Base-by-base conservation (phyloP, 2,797 vertebrate species). In the Cyclura pinguis region DNA sequence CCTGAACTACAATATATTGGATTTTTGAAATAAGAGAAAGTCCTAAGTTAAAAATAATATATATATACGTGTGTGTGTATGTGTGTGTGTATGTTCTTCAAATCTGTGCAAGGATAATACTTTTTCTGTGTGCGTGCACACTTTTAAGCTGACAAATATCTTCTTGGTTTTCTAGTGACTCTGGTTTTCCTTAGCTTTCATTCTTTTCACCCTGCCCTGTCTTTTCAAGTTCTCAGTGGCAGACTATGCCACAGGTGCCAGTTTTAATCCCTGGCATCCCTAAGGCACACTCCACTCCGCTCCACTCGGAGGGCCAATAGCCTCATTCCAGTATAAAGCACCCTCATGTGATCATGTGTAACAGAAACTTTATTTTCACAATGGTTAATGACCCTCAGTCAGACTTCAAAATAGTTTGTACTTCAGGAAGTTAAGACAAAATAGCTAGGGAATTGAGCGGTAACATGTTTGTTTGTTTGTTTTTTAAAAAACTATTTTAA, bases 11-110 rank as follows among this genome's bases (percentile, higher is more conserved):
- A 47, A 4, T 47, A 12, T 38, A 82, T 85, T 2, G 0, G 42
- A 94, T 93, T 52, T 1, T 38, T 92, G 59, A 84, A 91, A 90
- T 84, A 92, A 94, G 87, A 90, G 73, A 74, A 87, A 4, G 1
- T 83, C 78, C 84, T 52, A 29, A 7, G 22, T 32, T 52, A 80
- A 78, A 91, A 78, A 92, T 24, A 62, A 64, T 55, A 0, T 47
- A 4, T 47, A 4, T 47, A 4, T 47, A 3, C 3, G 42, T n/a
- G 22, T 64, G 22, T 47, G 42, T 47, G 42, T 47, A 4, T 47
- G 42, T 47, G 42, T n/a, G 22, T 64, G 22, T 83, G 57, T 38
- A 24, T 16, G 22, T 47, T 16, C 81, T 27, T 84, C 50, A 88
- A 88, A 55, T 55, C 83, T 78, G 38, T 4, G 20, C 3, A 42